Evolutionary conservation across 1,140 invertebrate species (phyloP).

Genomic region (Diplogasteroides magnus): DNA sequence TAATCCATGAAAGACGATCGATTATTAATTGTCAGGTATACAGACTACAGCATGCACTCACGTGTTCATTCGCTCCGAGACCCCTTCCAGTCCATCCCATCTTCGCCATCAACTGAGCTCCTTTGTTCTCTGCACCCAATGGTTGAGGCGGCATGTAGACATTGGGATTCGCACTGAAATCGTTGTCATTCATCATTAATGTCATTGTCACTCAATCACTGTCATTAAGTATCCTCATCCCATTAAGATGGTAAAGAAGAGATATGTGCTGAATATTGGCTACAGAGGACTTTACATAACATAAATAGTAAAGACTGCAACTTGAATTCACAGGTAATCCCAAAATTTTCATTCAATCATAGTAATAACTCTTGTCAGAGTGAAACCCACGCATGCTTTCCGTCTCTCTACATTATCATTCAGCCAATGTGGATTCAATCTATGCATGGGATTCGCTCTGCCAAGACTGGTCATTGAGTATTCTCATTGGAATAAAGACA

Average conservation of each 20-base stretch:
- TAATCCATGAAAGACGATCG: background rate
- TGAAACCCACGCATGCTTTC: no score
- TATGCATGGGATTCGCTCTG: no score
- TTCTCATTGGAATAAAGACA: no score
- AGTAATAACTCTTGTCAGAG: no score
- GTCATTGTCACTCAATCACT: background rate
- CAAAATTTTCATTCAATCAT: no score
- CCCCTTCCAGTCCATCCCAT: constrained; percentile 30
- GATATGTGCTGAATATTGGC: background rate
- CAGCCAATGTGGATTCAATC: no score
- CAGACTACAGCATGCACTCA: background rate
- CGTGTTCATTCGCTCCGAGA: constrained; percentile 19
- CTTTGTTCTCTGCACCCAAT: constrained; percentile 23
- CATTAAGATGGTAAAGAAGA: constrained; percentile 3
- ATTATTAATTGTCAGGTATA: background rate
- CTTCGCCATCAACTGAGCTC: constrained; percentile 24
- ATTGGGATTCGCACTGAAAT: background rate
- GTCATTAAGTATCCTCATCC: background rate
- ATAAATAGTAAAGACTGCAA: no score
- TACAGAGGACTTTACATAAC: no score
- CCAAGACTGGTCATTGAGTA: no score
- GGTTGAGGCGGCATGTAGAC: constrained; percentile 4
- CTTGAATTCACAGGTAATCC: no score
- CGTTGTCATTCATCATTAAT: background rate
- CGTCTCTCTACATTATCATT: no score